These are phyloP conservation scores for Cetonia aurata DNA, from an alignment of 2,888 invertebrate genomes.

Conservation along the genomic window DNA sequence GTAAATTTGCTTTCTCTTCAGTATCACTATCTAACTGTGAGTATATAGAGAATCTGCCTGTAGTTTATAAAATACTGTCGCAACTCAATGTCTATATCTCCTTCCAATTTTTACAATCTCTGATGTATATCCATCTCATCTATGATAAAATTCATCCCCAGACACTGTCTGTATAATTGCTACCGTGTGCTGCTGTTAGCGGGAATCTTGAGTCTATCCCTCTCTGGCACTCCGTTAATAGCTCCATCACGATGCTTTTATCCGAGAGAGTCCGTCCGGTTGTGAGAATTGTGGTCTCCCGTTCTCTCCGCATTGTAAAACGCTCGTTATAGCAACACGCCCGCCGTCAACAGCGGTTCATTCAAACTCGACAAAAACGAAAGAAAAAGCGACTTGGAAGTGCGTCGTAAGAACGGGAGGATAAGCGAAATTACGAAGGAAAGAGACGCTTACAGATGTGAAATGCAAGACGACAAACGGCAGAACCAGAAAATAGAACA, in stretches of 20 bases:
- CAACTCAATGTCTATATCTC: too few species aligned
- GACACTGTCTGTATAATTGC: conserved; percentile 31
- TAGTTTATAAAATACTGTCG: too few species aligned
- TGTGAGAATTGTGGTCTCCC: conserved; percentile 42
- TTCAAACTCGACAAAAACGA: conserved; percentile 36
- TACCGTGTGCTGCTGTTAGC: conserved; percentile 33
- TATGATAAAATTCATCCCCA: conserved; percentile 26
- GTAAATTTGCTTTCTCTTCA: too few species aligned
- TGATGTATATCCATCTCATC: conserved; percentile 9
- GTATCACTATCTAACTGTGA: too few species aligned
- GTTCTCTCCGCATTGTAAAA: conserved; percentile 43
- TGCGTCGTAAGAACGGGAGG: neutral
- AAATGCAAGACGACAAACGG: conserved; percentile 13
- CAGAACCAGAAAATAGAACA: neutral
- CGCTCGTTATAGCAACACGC: conserved; percentile 49
- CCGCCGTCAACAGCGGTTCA: conserved; percentile 45
- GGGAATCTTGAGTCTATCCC: conserved; percentile 9
- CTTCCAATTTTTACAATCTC: neutral
- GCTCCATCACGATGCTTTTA: conserved; percentile 52
- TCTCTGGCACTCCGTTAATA: conserved; percentile 46
- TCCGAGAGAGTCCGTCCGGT: conserved; percentile 38
- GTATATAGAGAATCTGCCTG: too few species aligned
- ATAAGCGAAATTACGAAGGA: conserved; percentile 12
- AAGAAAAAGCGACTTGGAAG: conserved; percentile 1
- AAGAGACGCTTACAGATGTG: conserved; percentile 1